Evolutionary conservation across 2,797 vertebrate genomes (phyloP), one percentile per base, ranked within the genome.

Genomic region (Cynopterus sphinx): DNA sequence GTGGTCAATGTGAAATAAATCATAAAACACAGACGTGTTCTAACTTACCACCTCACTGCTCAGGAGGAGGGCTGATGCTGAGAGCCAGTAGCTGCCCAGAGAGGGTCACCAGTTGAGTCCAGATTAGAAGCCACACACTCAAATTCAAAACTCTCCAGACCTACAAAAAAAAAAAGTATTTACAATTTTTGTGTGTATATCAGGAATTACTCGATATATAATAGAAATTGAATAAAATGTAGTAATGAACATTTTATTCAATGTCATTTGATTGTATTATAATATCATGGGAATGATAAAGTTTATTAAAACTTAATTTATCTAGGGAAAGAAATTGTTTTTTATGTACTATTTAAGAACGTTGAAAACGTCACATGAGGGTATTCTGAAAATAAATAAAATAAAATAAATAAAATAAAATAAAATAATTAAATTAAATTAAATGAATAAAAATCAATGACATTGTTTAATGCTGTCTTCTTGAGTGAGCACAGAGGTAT

Each of bases 371-470:
- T 22, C 21, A 73, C 1, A 33, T 36, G 3, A 77, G 22, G 5
- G 5, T 43, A 49, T 73, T 57, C 33, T 55, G 26, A 51, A 95
- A 85, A 61, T 26, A 11, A 36, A 61, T n/a, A 7, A n/a, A 21
- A 51, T 11, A 51, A 95, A 85, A 61, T 26, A 11, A 36, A 61
- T n/a, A 7, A n/a, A 21, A 51, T 11, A 33, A 33, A 33, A 33
- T 33, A 33, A 33, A 33, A 33, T 33, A 33, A 33, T 33, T 33
- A 33, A 33, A 33, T 33, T 33, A 33, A 33, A 33, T 33, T 33
- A 33, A n/a, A 9, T 81, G 19, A 68, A 81, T 22, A 61, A 84
- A 84, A 92, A 57, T 24, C 49, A 78, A 59, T 49, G 55, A 21
- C 0, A 55, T 24, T 8, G 0, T 49, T 78, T n/a, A 77, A 94